Percentiles rank a stretch among this genome's conserved stretches.
These are phyloP conservation scores for Euleptes europaea DNA, from an alignment of 2,113 vertebrate genomes.

Conservation along the genomic window DNA sequence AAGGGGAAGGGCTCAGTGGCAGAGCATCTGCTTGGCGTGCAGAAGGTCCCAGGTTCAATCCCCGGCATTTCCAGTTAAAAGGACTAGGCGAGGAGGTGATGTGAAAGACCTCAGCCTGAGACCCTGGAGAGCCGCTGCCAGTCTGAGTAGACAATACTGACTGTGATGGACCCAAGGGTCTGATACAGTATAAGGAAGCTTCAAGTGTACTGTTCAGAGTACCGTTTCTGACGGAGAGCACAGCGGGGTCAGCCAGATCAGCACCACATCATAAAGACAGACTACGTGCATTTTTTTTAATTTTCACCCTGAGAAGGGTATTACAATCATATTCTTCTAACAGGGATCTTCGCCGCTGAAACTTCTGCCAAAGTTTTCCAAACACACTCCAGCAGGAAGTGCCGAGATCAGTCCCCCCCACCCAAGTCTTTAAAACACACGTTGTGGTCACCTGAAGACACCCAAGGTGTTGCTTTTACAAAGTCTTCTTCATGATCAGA, in stretches of 20 bases:
- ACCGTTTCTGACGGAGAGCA: neutral
- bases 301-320: neutral
- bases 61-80: too few relatives aligned
- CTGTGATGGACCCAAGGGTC: too few relatives aligned
- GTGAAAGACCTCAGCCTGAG: too few relatives aligned
- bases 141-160: too few relatives aligned
- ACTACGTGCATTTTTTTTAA: neutral
- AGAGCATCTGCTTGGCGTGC: too few relatives aligned
- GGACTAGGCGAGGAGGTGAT: too few relatives aligned
- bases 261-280: neutral
- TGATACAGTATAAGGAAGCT: too few relatives aligned
- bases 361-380: neutral
- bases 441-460: neutral
- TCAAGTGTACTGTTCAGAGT: neutral
- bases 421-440: constrained; percentile 31
- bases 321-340: neutral
- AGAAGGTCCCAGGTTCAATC: too few relatives aligned
- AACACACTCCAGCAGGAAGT: neutral
- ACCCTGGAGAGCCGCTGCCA: too few relatives aligned
- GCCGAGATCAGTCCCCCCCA: neutral
- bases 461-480: neutral
- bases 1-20: too few relatives aligned
- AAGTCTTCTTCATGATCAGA: constrained; percentile 1
- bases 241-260: neutral
- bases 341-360: neutral